phyloP scores from a whole-genome alignment of 2,113 vertebrate genomes.

The Neogobius melanostomus region DNA sequence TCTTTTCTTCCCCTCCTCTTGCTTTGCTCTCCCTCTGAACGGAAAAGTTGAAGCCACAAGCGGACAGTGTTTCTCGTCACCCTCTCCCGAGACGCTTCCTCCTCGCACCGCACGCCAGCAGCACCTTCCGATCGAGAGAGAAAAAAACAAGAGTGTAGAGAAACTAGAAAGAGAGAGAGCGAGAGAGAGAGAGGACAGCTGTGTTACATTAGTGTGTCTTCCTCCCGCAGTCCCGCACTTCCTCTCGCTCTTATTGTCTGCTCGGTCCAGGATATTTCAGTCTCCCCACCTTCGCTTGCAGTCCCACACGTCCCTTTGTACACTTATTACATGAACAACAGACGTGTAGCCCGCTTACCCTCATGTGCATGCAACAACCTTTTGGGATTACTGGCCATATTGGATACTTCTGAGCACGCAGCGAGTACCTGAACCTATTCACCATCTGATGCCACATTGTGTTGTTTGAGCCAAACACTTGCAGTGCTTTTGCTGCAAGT shows the following conservation, averaged over 20 bases:
- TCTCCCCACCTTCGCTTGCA: not conserved
- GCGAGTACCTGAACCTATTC: too few relatives aligned
- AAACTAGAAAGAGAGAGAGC: too few relatives aligned
- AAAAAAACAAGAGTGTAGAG: too few relatives aligned
- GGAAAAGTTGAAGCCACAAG: conserved; percentile 98
- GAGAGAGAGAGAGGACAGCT: conserved; percentile 35
- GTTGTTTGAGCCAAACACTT: too few relatives aligned
- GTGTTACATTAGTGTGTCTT: conserved; percentile 63
- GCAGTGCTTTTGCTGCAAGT: too few relatives aligned
- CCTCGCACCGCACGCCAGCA: conserved; percentile 79
- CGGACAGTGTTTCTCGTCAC: conserved; percentile 97
- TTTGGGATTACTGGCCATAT: too few relatives aligned
- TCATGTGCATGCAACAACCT: too few relatives aligned
- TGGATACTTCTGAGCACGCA: too few relatives aligned
- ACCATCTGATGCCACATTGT: too few relatives aligned
- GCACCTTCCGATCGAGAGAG: conserved; percentile 74
- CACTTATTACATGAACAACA: too few relatives aligned
- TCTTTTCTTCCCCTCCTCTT: not conserved
- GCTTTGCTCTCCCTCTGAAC: conserved; percentile 71
- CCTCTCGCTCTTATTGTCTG: conserved; percentile 58
- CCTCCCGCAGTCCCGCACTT: conserved; percentile 36
- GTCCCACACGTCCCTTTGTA: too few relatives aligned
- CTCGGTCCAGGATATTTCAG: conserved; percentile 6
- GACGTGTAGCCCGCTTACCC: too few relatives aligned
- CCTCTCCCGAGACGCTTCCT: conserved; percentile 88